phyloP scores from a whole-genome alignment of 2,113 vertebrate genomes.

The Rattus rattus region DNA sequence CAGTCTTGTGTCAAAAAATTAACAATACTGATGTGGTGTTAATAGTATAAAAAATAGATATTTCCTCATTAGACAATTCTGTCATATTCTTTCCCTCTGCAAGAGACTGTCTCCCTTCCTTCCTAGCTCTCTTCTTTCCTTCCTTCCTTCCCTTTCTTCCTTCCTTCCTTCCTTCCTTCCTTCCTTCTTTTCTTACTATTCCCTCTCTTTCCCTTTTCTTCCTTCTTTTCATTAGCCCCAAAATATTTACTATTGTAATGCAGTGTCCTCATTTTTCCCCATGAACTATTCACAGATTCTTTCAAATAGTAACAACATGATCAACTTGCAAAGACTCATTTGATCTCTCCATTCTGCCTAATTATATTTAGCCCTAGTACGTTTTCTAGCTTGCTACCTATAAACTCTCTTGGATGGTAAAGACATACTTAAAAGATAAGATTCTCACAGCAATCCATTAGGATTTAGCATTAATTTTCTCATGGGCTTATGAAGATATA shows the following conservation, averaged over 20 bases:
- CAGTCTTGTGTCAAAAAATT: not conserved
- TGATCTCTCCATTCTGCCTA: not conserved
- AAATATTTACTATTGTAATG: not conserved
- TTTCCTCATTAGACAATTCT: not conserved
- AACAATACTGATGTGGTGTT: not conserved
- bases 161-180: too few relatives aligned
- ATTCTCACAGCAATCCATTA: not conserved
- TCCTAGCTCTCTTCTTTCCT: not conserved
- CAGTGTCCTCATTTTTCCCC: not conserved
- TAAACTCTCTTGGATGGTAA: not conserved
- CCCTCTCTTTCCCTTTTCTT: not conserved
- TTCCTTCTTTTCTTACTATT: accelerated
- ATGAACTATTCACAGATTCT: not conserved
- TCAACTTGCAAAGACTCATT: not conserved
- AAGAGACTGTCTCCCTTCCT: not conserved
- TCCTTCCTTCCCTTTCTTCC: too few relatives aligned
- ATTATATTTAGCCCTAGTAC: not conserved
- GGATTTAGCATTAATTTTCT: not conserved
- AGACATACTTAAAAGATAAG: not conserved
- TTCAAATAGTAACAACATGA: not conserved
- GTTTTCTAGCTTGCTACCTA: not conserved
- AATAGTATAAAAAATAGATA: not conserved
- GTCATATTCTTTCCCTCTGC: not conserved
- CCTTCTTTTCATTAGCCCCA: not conserved
- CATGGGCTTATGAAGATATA: not conserved